phyloP scores from a whole-genome alignment of 2,888 invertebrate species.

The Hyposoter dolosus region DNA sequence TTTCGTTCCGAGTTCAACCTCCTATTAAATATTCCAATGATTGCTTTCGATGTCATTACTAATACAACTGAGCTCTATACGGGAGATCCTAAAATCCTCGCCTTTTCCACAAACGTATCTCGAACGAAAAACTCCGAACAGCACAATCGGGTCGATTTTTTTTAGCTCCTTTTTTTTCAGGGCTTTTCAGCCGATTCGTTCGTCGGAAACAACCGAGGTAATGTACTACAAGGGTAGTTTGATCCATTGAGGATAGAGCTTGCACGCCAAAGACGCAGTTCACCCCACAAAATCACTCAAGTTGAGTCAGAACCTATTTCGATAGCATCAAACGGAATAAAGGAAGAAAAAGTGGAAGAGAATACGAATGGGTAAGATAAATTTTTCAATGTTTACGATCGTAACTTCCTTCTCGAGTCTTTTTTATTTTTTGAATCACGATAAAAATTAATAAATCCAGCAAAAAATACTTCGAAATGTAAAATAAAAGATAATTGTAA shows the following conservation, averaged over 20 bases:
- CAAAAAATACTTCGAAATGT: neutral
- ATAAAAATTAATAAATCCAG: neutral
- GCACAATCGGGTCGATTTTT: constrained; percentile 45
- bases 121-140: neutral
- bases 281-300: neutral
- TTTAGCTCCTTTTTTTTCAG: constrained; percentile 24
- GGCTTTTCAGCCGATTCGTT: neutral
- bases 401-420: neutral
- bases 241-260: neutral
- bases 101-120: neutral
- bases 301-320: constrained; percentile 8
- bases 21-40: constrained; percentile 11
- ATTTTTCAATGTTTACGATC: neutral
- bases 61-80: neutral
- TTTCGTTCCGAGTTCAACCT: constrained; percentile 39
- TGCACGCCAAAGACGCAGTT: neutral
- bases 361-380: neutral
- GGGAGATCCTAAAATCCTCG: neutral
- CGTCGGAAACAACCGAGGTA: neutral
- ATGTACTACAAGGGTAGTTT: neutral
- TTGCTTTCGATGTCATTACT: neutral
- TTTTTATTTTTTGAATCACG: neutral
- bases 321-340: neutral
- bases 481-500: neutral
- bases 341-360: neutral